Percentiles rank a stretch among this genome's conserved stretches.
Conservation (phyloP, 2,888 invertebrate species). For the Galeopsomyia nigrocyanea region DNA sequence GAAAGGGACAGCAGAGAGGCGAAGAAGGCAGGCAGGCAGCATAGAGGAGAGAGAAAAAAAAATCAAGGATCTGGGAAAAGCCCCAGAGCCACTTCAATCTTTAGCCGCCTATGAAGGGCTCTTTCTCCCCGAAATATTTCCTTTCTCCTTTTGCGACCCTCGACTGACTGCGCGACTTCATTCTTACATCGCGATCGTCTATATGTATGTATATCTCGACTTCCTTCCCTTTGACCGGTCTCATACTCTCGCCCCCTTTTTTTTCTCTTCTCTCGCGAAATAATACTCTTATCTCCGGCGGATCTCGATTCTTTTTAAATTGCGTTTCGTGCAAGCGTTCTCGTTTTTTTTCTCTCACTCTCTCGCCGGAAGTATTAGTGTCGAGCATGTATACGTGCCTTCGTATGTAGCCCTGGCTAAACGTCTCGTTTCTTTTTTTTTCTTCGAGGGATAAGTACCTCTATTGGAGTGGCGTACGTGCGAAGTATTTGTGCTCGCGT, state of each 20-base stretch:
- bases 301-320: conserved; percentile 43
- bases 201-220: conserved; percentile 10
- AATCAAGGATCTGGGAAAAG: conserved; percentile 20
- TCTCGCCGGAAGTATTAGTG: conserved; percentile 34
- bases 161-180: conserved; percentile 28
- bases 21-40: too few relatives aligned
- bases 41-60: neutral
- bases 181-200: neutral
- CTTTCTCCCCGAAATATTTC: conserved; percentile 25
- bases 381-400: neutral
- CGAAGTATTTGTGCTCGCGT: conserved; percentile 1
- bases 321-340: conserved; percentile 18
- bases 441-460: neutral
- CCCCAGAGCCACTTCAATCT: conserved; percentile 13
- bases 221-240: conserved; percentile 38
- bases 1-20: too few relatives aligned
- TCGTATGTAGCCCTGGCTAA: too few relatives aligned
- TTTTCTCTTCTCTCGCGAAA: conserved; percentile 19
- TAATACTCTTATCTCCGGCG: conserved; percentile 39
- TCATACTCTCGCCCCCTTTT: conserved; percentile 19
- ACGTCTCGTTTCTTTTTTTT: too few relatives aligned
- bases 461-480: conserved; percentile 16
- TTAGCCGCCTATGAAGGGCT: conserved; percentile 11
- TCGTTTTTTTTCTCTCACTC: conserved; percentile 6
- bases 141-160: conserved; percentile 23